These are phyloP conservation scores for Murina feae DNA, from an alignment of 2,113 vertebrate genomes.

Conservation along the genomic window DNA sequence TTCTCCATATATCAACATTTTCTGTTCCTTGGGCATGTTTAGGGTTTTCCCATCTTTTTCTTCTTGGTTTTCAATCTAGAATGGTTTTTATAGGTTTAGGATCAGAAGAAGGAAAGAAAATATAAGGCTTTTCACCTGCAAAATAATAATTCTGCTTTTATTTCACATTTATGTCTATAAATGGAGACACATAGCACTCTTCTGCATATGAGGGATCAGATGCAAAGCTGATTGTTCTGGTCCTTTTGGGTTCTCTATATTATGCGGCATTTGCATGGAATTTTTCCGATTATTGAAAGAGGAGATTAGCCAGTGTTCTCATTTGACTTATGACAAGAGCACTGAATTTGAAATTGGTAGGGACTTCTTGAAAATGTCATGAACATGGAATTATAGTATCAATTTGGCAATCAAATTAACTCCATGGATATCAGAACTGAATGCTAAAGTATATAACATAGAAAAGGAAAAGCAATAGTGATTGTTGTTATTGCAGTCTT, in stretches of 20 bases:
- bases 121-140: not conserved
- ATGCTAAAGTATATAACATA: not conserved
- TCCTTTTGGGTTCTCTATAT: not conserved
- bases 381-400: conserved; percentile 4
- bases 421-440: conserved; percentile 4
- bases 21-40: not conserved
- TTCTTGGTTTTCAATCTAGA: not conserved
- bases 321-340: not conserved
- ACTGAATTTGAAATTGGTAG: conserved; percentile 46
- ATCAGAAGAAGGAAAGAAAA: not conserved
- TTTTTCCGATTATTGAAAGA: conserved; percentile 39
- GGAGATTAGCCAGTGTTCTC: not conserved
- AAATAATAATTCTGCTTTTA: conserved; percentile 44
- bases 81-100: not conserved
- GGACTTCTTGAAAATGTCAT: conserved; percentile 35
- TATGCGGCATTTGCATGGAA: conserved; percentile 5
- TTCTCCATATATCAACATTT: not conserved
- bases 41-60: not conserved
- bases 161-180: not conserved
- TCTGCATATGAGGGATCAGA: not conserved
- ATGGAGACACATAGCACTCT: not conserved
- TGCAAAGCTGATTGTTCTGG: not conserved
- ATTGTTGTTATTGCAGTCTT: not conserved
- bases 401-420: conserved; percentile 37
- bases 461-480: not conserved